A percentile compares a stretch with the other conserved stretches of the same genome.
Evolutionary conservation across 2,888 invertebrate species (phyloP).

Genomic region (Sarcophaga rosellei): DNA sequence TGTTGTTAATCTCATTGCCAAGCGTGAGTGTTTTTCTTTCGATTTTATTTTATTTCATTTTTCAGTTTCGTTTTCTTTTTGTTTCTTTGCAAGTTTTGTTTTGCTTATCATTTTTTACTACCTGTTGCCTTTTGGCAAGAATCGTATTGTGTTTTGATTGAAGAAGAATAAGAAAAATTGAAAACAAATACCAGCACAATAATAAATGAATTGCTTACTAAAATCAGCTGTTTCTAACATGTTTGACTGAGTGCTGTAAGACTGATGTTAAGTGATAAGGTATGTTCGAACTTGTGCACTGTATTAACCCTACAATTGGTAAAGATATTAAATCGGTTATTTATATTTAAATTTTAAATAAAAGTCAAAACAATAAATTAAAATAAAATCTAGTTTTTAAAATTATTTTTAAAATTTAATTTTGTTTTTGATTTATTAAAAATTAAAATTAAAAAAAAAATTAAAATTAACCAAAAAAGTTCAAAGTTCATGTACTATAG

Average conservation of each 20-base stretch:
- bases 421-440: too few species aligned
- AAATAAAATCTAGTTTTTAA: too few species aligned
- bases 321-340: not conserved
- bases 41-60: constrained; percentile 38
- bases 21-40: constrained; percentile 33
- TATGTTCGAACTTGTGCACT: constrained; percentile 33
- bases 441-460: too few species aligned
- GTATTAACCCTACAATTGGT: constrained; percentile 26
- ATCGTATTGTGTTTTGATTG: not conserved
- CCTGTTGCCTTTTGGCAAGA: constrained; percentile 39
- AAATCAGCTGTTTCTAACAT: constrained; percentile 48
- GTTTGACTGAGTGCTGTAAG: not conserved
- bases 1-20: constrained; percentile 13
- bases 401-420: too few species aligned
- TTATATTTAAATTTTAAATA: too few species aligned
- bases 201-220: not conserved
- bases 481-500: too few species aligned
- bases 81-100: constrained; percentile 47
- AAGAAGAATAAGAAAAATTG: not conserved
- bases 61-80: not conserved
- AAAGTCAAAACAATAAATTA: too few species aligned
- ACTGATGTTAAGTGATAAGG: not conserved
- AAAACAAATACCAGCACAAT: not conserved
- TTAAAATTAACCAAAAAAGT: too few species aligned
- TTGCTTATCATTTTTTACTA: constrained; percentile 43